These are phyloP conservation scores for Phortica okadai DNA, from an alignment of 2,888 invertebrate genomes.

Conservation along the genomic window DNA sequence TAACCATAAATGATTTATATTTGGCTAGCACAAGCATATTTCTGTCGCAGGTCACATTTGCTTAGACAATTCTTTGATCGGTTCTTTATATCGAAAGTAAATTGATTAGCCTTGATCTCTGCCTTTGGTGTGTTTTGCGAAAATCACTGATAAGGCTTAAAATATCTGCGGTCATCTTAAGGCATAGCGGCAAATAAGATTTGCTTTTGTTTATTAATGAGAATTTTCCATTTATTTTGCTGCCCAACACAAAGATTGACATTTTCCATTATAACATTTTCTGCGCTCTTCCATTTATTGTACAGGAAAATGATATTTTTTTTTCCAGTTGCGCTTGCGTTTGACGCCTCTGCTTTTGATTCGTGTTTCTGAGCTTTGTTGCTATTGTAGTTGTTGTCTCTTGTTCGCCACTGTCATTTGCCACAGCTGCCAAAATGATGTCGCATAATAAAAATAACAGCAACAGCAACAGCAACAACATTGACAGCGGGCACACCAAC, in stretches of 20 bases:
- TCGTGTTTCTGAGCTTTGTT: neutral
- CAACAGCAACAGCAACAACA: constrained; percentile 1
- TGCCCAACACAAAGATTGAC: neutral
- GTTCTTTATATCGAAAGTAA: neutral
- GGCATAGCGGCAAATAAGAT: no score
- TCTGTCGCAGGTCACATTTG: no score
- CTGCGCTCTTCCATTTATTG: no score
- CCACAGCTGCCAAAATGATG: neutral
- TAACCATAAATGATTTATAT: no score
- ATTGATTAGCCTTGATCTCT: neutral
- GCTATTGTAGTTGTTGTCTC: neutral
- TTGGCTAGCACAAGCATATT: no score
- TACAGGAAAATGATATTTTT: no score
- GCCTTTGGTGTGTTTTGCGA: neutral
- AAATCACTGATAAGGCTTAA: no score
- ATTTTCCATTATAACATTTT: no score
- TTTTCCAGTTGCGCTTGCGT: no score
- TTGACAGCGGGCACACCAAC: neutral
- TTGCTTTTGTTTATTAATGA: neutral
- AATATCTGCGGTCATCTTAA: no score
- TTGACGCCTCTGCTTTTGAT: no score
- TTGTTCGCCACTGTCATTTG: neutral
- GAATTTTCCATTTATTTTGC: constrained; percentile 3
- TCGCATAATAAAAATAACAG: neutral
- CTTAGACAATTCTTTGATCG: no score